These are phyloP conservation scores for Agriopis aurantiaria DNA, from an alignment of 2,888 invertebrate genomes.

Conservation along the genomic window DNA sequence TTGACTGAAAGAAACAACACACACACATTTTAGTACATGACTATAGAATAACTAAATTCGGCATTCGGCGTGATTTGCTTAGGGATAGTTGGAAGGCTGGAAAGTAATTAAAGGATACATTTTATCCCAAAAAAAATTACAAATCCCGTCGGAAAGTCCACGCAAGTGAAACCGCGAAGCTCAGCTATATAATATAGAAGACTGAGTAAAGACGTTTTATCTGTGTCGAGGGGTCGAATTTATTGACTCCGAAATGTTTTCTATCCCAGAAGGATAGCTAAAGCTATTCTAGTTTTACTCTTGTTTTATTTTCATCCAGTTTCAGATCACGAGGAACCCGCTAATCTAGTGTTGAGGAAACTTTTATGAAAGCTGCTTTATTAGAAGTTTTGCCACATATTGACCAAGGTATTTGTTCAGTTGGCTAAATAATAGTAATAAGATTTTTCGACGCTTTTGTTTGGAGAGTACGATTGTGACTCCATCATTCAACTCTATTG, in stretches of 20 bases:
- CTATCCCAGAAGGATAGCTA: constrained; percentile 32
- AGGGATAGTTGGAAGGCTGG: too few species aligned
- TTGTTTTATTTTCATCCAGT: constrained; percentile 20
- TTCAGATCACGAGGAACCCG: constrained; percentile 29
- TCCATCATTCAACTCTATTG: neutral
- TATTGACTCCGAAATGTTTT: constrained; percentile 39
- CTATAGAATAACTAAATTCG: too few species aligned
- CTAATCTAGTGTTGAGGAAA: constrained; percentile 41
- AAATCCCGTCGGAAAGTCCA: too few species aligned
- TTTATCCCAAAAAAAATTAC: too few species aligned
- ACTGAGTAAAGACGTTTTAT: constrained; percentile 10
- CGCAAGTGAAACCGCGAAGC: neutral
- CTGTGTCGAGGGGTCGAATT: constrained; percentile 31
- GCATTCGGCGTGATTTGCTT: too few species aligned
- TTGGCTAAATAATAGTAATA: neutral
- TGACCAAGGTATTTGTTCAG: neutral
- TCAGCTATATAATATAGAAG: neutral
- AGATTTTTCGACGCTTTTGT: neutral
- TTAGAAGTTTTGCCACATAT: constrained; percentile 21
- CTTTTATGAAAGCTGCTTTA: constrained; percentile 37
- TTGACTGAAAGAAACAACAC: too few species aligned
- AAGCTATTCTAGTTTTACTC: neutral
- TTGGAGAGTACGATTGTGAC: neutral
- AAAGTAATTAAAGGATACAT: too few species aligned
- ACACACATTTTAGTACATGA: too few species aligned